Evolutionary conservation across 2,888 invertebrate genomes (phyloP).

Genomic region (Orthosia gothica): DNA sequence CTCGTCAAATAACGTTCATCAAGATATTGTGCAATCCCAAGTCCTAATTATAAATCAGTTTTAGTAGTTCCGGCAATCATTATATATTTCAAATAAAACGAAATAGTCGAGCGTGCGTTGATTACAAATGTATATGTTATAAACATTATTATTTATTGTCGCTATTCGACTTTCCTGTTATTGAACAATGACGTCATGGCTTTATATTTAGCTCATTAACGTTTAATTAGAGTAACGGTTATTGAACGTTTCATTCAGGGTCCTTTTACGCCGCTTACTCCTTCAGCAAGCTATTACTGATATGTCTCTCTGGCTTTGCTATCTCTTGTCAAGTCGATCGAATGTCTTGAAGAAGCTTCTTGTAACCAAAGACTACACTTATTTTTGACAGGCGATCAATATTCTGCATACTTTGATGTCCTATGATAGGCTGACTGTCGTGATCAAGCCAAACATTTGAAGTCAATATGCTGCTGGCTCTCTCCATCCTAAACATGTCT

Average conservation of each 20-base stretch:
- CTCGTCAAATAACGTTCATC: not conserved
- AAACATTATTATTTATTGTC: conserved; percentile 39
- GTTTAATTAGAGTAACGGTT: conserved; percentile 35
- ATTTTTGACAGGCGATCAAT: no score
- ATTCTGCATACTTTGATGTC: not conserved
- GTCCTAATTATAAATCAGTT: conserved; percentile 22
- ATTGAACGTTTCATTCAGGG: conserved; percentile 31
- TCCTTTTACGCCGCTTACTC: no score
- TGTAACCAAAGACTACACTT: no score
- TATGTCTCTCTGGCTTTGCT: not conserved
- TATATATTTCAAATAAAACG: conserved; percentile 33
- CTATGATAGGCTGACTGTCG: not conserved
- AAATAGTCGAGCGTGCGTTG: conserved; percentile 26
- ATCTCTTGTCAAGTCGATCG: not conserved
- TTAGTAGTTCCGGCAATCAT: conserved; percentile 6
- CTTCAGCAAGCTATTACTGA: not conserved
- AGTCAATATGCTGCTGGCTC: not conserved
- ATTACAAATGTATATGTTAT: conserved; percentile 38
- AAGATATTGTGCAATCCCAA: conserved; percentile 17
- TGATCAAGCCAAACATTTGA: not conserved
- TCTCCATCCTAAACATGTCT: not conserved
- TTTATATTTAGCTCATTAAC: conserved; percentile 54
- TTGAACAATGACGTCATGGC: conserved; percentile 37
- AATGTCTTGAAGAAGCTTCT: conserved; percentile 8
- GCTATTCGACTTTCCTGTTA: conserved; percentile 62